These are phyloP conservation scores for Ameiurus melas DNA, from an alignment of 2,113 vertebrate genomes.

Conservation along the genomic window DNA sequence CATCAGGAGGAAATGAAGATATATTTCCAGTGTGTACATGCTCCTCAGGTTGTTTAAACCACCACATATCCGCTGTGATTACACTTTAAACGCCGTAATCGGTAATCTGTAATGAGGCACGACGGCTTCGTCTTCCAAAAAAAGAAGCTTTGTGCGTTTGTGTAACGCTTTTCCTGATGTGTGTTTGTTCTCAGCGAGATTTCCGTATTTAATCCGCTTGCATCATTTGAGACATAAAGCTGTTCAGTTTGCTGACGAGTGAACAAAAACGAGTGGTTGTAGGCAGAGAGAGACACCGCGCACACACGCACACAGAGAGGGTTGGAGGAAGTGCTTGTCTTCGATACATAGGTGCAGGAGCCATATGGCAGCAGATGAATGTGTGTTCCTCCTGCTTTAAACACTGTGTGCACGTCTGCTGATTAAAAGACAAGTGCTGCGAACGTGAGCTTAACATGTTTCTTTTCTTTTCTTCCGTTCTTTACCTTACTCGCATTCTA, in stretches of 20 bases:
- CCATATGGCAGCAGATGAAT: slow-evolving; percentile 18
- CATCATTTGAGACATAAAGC: not conserved
- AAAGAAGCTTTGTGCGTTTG: no score
- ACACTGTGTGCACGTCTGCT: not conserved
- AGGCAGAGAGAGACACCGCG: not conserved
- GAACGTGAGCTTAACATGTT: not conserved
- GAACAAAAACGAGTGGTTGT: not conserved
- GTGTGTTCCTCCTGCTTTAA: slow-evolving; percentile 3
- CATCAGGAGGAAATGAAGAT: not conserved
- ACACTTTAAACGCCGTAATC: not conserved
- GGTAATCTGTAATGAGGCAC: not conserved
- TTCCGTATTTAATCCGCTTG: not conserved
- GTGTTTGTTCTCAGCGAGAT: not conserved
- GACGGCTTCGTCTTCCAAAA: no score
- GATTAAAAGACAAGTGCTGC: not conserved
- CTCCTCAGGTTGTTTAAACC: not conserved
- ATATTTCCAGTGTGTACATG: not conserved
- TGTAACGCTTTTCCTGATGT: no score
- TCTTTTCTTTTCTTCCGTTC: not conserved
- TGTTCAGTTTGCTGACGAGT: not conserved
- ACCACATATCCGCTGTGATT: not conserved
- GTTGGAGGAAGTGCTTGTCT: not conserved
- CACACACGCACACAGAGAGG: not conserved
- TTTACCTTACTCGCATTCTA: not conserved
- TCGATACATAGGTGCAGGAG: not conserved